Evolutionary conservation across 2,888 invertebrate species (phyloP).

Genomic region (Troides oblongomaculatus): DNA sequence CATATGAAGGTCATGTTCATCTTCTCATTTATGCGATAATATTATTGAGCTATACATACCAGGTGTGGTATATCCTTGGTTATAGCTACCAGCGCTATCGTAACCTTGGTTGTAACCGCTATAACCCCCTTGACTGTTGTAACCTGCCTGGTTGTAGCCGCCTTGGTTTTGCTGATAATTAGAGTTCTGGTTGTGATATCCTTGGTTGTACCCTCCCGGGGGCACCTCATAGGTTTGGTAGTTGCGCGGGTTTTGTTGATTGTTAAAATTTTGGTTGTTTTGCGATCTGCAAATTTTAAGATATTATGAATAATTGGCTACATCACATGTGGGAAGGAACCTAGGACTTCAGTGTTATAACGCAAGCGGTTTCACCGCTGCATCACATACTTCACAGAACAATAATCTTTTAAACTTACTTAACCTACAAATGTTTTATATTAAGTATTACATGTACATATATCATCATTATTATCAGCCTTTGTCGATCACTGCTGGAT

Average conservation of each 20-base stretch:
- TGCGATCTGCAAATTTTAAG: conserved; percentile 49
- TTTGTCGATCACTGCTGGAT: too few relatives aligned
- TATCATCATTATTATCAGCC: too few relatives aligned
- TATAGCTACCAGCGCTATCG: conserved; percentile 41
- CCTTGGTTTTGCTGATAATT: conserved; percentile 37
- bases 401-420: too few relatives aligned
- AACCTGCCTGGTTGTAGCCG: conserved; percentile 30
- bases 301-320: too few relatives aligned
- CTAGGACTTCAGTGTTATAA: too few relatives aligned
- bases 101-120: conserved; percentile 37
- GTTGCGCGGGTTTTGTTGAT: conserved; percentile 49
- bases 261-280: conserved; percentile 47
- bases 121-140: conserved; percentile 34
- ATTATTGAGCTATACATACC: conserved; percentile 11
- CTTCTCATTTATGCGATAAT: background rate
- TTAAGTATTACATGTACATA: too few relatives aligned
- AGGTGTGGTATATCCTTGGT: conserved; percentile 34
- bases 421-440: too few relatives aligned
- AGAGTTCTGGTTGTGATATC: conserved; percentile 31
- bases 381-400: too few relatives aligned
- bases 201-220: conserved; percentile 54
- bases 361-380: too few relatives aligned
- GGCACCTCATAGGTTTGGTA: conserved; percentile 66
- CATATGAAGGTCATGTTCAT: background rate
- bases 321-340: too few relatives aligned